These are phyloP conservation scores for Nyctibius grandis DNA, from an alignment of 2,797 vertebrate species.

Conservation along the genomic window DNA sequence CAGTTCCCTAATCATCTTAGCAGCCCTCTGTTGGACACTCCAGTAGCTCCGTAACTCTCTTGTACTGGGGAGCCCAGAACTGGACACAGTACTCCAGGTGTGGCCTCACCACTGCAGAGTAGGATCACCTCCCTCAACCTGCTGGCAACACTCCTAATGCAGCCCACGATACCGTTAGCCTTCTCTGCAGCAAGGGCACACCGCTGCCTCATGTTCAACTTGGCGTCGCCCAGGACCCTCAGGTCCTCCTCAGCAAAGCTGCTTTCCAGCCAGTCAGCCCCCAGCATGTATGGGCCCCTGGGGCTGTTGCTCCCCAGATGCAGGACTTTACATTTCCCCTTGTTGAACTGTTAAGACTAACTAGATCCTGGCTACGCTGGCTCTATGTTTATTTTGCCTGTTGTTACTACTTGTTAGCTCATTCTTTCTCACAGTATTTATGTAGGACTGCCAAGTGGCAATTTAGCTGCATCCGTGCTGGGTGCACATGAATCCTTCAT, in stretches of 20 bases:
- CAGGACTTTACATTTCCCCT: background rate
- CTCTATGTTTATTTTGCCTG: background rate
- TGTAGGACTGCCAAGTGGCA: background rate
- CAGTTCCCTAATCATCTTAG: background rate
- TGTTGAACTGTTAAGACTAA: background rate
- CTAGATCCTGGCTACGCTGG: background rate
- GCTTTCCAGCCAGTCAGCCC: background rate
- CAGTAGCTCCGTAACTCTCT: background rate
- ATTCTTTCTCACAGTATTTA: background rate
- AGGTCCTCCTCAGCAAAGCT: background rate
- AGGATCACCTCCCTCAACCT: background rate
- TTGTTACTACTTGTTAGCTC: background rate
- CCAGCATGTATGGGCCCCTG: rapidly evolving
- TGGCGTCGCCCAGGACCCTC: background rate
- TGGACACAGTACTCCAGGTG: background rate
- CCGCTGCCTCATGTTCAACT: background rate
- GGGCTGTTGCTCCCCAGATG: background rate
- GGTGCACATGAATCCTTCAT: slow-evolving; percentile 13
- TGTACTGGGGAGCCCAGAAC: background rate
- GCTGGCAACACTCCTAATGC: background rate
- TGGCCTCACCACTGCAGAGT: background rate
- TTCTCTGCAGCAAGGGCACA: background rate
- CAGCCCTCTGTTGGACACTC: background rate
- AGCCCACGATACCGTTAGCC: background rate
- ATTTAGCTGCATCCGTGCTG: background rate